Percentiles rank a stretch among this genome's conserved stretches.
Conservation (phyloP, 2,797 vertebrate genomes). For the Protosalanx chinensis region DNA sequence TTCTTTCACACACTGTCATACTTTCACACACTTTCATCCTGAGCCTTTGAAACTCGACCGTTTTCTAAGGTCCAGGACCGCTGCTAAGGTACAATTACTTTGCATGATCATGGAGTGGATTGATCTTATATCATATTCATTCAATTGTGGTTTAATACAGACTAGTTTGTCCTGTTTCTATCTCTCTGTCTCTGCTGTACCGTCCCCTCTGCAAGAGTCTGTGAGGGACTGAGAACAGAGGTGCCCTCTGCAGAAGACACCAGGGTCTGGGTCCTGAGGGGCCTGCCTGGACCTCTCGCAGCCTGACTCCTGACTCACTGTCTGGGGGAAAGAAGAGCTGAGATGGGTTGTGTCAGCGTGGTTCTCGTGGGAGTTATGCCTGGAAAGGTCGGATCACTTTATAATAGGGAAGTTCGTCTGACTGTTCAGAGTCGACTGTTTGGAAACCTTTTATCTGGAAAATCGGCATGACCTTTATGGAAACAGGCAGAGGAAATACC, state of each 20-base stretch:
- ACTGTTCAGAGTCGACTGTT: not conserved
- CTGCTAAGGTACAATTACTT: not conserved
- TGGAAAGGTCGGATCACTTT: too few relatives aligned
- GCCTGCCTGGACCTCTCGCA: too few relatives aligned
- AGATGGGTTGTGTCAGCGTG: not conserved
- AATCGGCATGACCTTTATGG: slow-evolving; percentile 3
- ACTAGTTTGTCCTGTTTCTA: slow-evolving; percentile 29
- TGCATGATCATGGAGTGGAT: too few relatives aligned
- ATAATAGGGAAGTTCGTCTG: not conserved
- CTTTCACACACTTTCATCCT: not conserved
- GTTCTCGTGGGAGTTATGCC: too few relatives aligned
- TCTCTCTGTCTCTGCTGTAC: not conserved
- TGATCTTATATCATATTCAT: too few relatives aligned
- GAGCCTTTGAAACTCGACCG: not conserved
- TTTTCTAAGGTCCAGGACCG: too few relatives aligned
- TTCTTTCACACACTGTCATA: not conserved
- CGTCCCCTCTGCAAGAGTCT: not conserved
- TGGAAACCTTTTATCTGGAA: slow-evolving; percentile 1
- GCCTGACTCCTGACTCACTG: too few relatives aligned
- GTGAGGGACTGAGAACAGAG: not conserved
- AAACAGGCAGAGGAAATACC: slow-evolving; percentile 35
- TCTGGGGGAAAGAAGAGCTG: not conserved
- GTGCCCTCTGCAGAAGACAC: not conserved
- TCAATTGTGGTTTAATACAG: slow-evolving; percentile 20
- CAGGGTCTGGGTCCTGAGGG: not conserved